phyloP scores from a whole-genome alignment of 2,888 invertebrate genomes.

The Drosophila hamatofila region DNA sequence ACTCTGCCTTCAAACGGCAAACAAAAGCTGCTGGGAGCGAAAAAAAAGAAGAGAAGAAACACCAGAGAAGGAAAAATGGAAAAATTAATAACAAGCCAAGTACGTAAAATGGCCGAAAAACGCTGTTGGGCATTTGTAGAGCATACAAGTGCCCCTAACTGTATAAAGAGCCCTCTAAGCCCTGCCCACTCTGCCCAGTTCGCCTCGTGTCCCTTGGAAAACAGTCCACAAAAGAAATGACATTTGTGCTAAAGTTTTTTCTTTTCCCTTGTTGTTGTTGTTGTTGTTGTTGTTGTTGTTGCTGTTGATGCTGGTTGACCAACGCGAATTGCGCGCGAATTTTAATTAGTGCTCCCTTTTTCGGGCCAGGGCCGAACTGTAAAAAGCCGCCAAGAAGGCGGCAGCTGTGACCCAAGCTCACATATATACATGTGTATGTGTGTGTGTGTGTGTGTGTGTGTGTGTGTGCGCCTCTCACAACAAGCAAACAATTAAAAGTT shows the following conservation, averaged over 20 bases:
- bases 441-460: slow-evolving; percentile 26
- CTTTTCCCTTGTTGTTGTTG: slow-evolving; percentile 27
- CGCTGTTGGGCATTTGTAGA: slow-evolving; percentile 67
- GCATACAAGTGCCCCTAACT: slow-evolving; percentile 43
- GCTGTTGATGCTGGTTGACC: slow-evolving; percentile 68
- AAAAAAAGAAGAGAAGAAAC: not conserved
- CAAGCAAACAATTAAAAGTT: slow-evolving; percentile 82
- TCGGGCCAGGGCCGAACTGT: slow-evolving; percentile 22
- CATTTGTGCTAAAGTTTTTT: slow-evolving; percentile 72
- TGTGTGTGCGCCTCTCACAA: slow-evolving; percentile 59
- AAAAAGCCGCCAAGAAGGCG: slow-evolving; percentile 38
- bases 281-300: slow-evolving; percentile 49
- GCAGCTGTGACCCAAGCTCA: slow-evolving; percentile 61
- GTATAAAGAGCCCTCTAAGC: slow-evolving; percentile 12
- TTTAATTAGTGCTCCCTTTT: slow-evolving; percentile 77
- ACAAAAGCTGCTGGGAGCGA: slow-evolving; percentile 23
- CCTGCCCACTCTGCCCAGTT: not conserved
- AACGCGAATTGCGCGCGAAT: slow-evolving; percentile 78
- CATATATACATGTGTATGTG: not conserved
- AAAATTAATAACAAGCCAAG: slow-evolving; percentile 69
- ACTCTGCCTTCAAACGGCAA: slow-evolving; percentile 32
- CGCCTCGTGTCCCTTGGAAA: slow-evolving; percentile 30
- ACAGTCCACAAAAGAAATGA: slow-evolving; percentile 69
- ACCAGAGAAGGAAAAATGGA: slow-evolving; percentile 23
- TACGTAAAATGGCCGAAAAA: slow-evolving; percentile 67